Conservation (phyloP, 1,140 invertebrate genomes). For the Chironomus striatipennis region DNA sequence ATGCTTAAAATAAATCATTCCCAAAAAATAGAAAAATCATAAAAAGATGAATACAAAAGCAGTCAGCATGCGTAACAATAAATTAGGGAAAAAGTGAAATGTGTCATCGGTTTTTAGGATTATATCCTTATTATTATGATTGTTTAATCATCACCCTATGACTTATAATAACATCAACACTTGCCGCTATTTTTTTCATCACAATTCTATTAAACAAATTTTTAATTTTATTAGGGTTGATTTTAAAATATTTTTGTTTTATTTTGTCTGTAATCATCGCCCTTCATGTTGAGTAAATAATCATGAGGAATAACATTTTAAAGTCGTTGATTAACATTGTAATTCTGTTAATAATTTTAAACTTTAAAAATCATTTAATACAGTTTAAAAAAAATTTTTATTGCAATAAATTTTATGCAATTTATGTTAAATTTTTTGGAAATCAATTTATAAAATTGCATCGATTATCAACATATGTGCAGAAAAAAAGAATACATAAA, state of each 20-base stretch:
- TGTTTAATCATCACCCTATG: conserved; percentile 21
- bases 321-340: conserved; percentile 3
- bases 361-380: too few species aligned
- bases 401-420: neutral
- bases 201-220: neutral
- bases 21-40: neutral
- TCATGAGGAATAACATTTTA: neutral
- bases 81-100: neutral
- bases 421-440: neutral
- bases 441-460: too few species aligned
- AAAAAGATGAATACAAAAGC: neutral
- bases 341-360: neutral
- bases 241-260: neutral
- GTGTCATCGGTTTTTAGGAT: conserved; percentile 18
- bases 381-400: neutral
- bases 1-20: conserved; percentile 9
- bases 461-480: too few species aligned
- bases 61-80: neutral
- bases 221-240: neutral
- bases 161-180: conserved; percentile 12
- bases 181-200: neutral
- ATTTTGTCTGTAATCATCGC: neutral
- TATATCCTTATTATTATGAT: conserved; percentile 9
- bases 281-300: neutral
- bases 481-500: neutral